Evolutionary conservation across 2,888 invertebrate genomes (phyloP), one percentile per base, ranked within the genome.

Genomic region (Megamerina dolium): DNA sequence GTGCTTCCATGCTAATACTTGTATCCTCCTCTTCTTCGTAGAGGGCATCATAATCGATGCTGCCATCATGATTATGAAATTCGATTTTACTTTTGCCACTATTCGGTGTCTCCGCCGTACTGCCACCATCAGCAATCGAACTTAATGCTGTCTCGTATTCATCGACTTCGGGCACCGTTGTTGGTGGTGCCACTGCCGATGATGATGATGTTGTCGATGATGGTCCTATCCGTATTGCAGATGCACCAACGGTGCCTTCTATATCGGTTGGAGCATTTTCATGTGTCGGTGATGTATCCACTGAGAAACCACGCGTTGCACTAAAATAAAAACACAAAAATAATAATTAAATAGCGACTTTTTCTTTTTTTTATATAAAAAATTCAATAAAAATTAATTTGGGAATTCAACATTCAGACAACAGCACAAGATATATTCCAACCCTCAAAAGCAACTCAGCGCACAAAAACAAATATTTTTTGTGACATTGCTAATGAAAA

Each of bases 1-100:
- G 96, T 63, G 85, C 87, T 73, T 97, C 95, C 80, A 97, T 87
- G 19, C 87, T 86, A 70, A 93, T 85, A 65, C 89, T 88, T 61
- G 85, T 85, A 69, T 90, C 90, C 52, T 85, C 83, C 56, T 87
- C 87, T 63, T 91, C 90, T 70, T 94, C 93, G 74, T 94, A 94
- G 46, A 94, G 73, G 14, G 87, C 92, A 73, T 88, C 88, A 64
- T 87, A 88, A 72, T 88, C 87, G 53, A 88, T 78, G 37, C 49
- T 81, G 45, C 85, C 86, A 60, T 85, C 83, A 33, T 56, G 59
- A 52, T 78, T 76, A 74, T 72, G 46, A 41, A 34, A 41, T 46
- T 44, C 44, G n/a, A n/a, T n/a, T 37, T 26, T 37, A 20, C 29
- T 37, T 12, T 20, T 32, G 19, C 37, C 40, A 36, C 14, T 35